Evolutionary conservation across 1,140 invertebrate genomes (phyloP).

Genomic region (Pseudomyrmex gracilis): DNA sequence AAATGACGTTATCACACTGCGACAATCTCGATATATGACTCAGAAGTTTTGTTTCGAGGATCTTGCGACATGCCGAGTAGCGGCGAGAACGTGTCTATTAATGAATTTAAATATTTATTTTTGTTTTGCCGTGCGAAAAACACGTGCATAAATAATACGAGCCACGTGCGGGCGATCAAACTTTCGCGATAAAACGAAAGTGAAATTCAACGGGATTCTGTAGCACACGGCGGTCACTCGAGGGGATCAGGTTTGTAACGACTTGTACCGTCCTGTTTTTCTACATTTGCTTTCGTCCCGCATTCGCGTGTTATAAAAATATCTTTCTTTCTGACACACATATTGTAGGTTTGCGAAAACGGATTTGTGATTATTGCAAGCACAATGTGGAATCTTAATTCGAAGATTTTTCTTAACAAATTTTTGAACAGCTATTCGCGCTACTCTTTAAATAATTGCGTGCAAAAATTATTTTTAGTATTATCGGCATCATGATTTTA

Average conservation of each 20-base stretch:
- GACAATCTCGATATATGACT: not conserved
- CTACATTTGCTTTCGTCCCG: not conserved
- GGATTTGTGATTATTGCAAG: not conserved
- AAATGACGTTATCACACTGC: not conserved
- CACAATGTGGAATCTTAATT: too few species aligned
- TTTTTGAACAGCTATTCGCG: too few species aligned
- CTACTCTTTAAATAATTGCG: too few species aligned
- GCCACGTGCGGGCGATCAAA: conserved; percentile 2
- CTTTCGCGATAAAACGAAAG: conserved; percentile 56
- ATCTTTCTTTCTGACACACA: not conserved
- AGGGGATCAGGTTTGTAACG: conserved; percentile 46
- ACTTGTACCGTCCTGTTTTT: conserved; percentile 14
- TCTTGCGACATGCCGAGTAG: not conserved
- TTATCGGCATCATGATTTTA: too few species aligned
- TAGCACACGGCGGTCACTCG: not conserved
- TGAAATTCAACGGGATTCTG: conserved; percentile 39
- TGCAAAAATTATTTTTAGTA: too few species aligned
- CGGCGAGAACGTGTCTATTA: not conserved
- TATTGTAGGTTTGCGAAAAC: not conserved
- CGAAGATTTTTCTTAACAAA: too few species aligned
- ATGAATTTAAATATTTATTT: conserved; percentile 4
- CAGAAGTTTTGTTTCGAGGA: not conserved
- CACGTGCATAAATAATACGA: conserved; percentile 7
- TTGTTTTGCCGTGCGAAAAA: not conserved
- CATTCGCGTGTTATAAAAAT: not conserved